Base-by-base conservation (phyloP, 1,140 invertebrate species). In the Caenorhabditis latens region DNA sequence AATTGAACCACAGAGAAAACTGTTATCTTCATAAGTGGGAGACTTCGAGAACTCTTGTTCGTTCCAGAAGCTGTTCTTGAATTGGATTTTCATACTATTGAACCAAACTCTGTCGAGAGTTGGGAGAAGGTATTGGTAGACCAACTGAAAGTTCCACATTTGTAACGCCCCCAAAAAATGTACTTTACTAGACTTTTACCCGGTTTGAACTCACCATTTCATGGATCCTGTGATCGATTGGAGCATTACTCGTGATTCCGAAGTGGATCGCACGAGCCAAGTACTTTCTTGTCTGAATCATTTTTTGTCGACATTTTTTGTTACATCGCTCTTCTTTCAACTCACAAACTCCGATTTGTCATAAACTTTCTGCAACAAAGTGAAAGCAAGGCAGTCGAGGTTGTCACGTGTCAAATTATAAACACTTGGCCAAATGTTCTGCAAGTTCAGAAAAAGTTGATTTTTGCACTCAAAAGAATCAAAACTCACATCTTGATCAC, bases 371-470 rank as follows among this genome's bases (percentile, higher is more conserved):
- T 79, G 71, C 71, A 79, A 50, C n/a, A 79, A 50, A 5, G 71
- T 79, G 11, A 50, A 79, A 79, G 71, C 71, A 48, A 79, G n/a
- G 71, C 71, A 79, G 21, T 79, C 46, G n/a, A 79, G n/a, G 71
- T 79, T 79, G 43, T 79, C 71, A n/a, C 6, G 13, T 19, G 71
- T 53, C 71, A 79, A 21, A 50, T 79, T 79, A 46, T 79, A 79
- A 79, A 79, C 71, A 50, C 71, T 79, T 32, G 71, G 71, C 71
- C 71, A 79, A 50, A 79, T 79, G 71, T 79, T 79, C 71, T 79
- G 71, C 43, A 79, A 79, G 40, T 4, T 9, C 1, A 13, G 14
- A 48, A 24, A 43, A 24, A 71, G 5, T 11, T 13, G 61, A 24
- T 8, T 63, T 32, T 63, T 63, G 19, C 24, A 13, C 11, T 11